A percentile compares a stretch with the other conserved stretches of the same genome.
Conservation (phyloP, 2,888 invertebrate species). For the Heterodera filipjevi region DNA sequence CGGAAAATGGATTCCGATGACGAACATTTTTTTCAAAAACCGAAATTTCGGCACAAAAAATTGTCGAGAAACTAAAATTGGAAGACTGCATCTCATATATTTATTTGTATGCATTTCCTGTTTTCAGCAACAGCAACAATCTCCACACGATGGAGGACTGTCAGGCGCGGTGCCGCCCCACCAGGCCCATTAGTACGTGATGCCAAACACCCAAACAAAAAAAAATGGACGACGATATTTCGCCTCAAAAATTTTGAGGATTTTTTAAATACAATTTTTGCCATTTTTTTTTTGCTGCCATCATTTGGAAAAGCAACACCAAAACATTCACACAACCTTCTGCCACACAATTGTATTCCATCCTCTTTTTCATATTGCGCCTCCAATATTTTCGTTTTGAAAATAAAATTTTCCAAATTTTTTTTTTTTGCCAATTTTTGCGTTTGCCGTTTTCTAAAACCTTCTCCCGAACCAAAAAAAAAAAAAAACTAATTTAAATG, state of each 20-base stretch:
- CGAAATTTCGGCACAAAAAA: no score
- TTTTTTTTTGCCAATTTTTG: slow-evolving; percentile 26
- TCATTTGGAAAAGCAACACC: slow-evolving; percentile 3
- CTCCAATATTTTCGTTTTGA: background rate
- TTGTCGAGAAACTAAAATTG: no score
- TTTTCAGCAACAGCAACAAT: slow-evolving; percentile 53
- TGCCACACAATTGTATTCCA: background rate
- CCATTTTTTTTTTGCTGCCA: slow-evolving; percentile 1
- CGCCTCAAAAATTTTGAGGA: background rate
- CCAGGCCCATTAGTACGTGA: slow-evolving; percentile 8
- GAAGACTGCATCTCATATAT: no score
- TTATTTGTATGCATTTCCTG: no score
- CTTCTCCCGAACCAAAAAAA: background rate
- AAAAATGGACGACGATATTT: background rate
- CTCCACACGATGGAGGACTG: slow-evolving; percentile 54
- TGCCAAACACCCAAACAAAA: background rate
- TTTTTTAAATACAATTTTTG: background rate
- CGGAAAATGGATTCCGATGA: no score
- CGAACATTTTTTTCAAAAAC: no score
- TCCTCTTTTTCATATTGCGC: slow-evolving; percentile 11
- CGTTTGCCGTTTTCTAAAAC: background rate
- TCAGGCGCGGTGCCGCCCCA: slow-evolving; percentile 45
- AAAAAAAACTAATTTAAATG: background rate
- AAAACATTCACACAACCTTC: background rate
- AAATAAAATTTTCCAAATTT: slow-evolving; percentile 19